Evolutionary conservation across 2,113 vertebrate genomes (phyloP).

Genomic region (Anas platyrhynchos): DNA sequence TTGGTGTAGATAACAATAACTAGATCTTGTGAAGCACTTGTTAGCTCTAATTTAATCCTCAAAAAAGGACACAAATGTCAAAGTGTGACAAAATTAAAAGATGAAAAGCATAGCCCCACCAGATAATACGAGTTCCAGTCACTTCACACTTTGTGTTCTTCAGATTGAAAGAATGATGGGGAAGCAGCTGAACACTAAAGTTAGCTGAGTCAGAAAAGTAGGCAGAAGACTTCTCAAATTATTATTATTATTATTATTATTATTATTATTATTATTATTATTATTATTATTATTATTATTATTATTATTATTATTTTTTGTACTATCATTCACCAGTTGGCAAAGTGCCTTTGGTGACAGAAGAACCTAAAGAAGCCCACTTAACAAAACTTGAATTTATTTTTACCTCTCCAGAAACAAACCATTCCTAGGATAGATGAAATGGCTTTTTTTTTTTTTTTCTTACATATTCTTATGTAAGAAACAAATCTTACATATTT

Average conservation of each 20-base stretch:
- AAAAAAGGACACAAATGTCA: background rate
- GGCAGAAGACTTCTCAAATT: background rate
- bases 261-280: background rate
- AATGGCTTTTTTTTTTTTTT: background rate
- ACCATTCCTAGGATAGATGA: background rate
- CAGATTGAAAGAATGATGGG: background rate
- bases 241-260: background rate
- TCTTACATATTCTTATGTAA: background rate
- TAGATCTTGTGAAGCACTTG: background rate
- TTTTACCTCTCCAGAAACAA: background rate
- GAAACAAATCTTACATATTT: background rate
- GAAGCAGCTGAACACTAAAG: background rate
- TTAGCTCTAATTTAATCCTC: background rate
- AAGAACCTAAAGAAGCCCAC: background rate
- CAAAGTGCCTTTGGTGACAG: background rate
- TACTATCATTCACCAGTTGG: background rate
- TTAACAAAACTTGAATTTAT: background rate
- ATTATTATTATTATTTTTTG: background rate
- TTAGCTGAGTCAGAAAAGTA: background rate
- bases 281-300: background rate
- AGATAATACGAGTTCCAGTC: background rate
- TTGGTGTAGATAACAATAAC: background rate
- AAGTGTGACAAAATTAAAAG: background rate
- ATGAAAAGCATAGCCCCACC: background rate
- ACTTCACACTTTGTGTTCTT: fast-evolving